Evolutionary conservation across 2,113 vertebrate species (phyloP), one percentile per base, ranked within the genome.

Genomic region (Hirundichthys speculiger): DNA sequence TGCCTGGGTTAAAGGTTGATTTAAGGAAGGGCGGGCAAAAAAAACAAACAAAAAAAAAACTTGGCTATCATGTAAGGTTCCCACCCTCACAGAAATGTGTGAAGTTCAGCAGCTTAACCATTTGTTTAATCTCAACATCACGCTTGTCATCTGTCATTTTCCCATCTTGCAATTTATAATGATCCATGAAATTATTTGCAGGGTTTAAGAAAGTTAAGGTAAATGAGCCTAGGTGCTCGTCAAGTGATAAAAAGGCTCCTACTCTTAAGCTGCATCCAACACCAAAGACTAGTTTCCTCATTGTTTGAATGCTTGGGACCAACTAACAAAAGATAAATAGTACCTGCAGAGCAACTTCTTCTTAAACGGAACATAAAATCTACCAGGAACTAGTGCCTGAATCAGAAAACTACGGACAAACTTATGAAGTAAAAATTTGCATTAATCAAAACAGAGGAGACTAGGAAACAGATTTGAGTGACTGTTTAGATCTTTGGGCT

Each of bases 51-150:
- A 61, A 39, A 73, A 60, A 88, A 61, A 39, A 73, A 60, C 59
- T 53, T 64, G 73, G 68, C 78, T 46, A 38, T 55, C 4, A 19
- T 16, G 45, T 4, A 60, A 56, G 61, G 84, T 84, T 88, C 80
- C 91, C 93, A 87, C 90, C 91, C 91, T 90, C 50, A 90, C 83
- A 88, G 68, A 86, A 10, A 46, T 16, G 42, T 89, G 88, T 86
- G 90, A 88, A 89, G 88, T 63, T 54, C 45, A 53, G 48, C 8
- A 58, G 69, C 49, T 77, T 62, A 61, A 52, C 61, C 47, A 72
- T 87, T 85, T 77, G 10, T 77, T 82, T 75, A 79, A 86, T 52
- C 1, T 42, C 51, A 64, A 49, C 67, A 56, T 71, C 24, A 34
- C 58, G 12, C 20, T 51, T 60, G 47, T 80, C 77, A 75, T 70